Evolutionary conservation across 2,888 invertebrate genomes (phyloP).

Genomic region (Chloroclystis v-ata): DNA sequence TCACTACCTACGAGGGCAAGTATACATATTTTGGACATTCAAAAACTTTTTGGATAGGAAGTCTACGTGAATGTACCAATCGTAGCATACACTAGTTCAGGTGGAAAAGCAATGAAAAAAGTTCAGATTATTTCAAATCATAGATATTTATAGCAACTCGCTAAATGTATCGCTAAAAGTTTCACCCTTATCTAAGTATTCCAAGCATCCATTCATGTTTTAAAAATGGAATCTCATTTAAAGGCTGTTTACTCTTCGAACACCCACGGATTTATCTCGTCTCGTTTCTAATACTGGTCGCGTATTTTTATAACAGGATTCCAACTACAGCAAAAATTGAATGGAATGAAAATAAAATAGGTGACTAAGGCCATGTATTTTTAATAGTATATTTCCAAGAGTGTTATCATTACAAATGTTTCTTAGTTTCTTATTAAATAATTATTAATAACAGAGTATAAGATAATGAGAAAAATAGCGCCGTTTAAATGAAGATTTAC

Average conservation of each 20-base stretch:
- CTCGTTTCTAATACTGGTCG: conserved; percentile 29
- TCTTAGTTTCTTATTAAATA: background rate
- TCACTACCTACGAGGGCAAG: too few relatives aligned
- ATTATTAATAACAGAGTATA: background rate
- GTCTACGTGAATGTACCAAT: too few relatives aligned
- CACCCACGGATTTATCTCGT: conserved; percentile 50
- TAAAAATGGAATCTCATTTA: conserved; percentile 41
- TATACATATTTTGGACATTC: too few relatives aligned
- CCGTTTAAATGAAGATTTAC: background rate
- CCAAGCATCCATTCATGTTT: conserved; percentile 29
- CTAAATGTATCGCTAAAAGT: too few relatives aligned
- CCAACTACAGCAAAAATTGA: conserved; percentile 30
- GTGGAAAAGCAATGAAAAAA: too few relatives aligned
- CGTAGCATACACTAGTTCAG: too few relatives aligned
- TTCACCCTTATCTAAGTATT: conserved; percentile 9
- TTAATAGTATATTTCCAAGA: too few relatives aligned
- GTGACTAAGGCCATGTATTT: background rate
- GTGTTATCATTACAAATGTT: background rate
- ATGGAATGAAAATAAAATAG: conserved; percentile 5
- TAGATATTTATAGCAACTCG: too few relatives aligned
- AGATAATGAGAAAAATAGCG: background rate
- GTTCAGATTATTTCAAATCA: too few relatives aligned
- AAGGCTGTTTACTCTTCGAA: conserved; percentile 42
- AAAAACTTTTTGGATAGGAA: too few relatives aligned
- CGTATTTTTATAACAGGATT: conserved; percentile 45